Base-by-base conservation (phyloP, 2,797 vertebrate species). In the Falco columbarius region DNA sequence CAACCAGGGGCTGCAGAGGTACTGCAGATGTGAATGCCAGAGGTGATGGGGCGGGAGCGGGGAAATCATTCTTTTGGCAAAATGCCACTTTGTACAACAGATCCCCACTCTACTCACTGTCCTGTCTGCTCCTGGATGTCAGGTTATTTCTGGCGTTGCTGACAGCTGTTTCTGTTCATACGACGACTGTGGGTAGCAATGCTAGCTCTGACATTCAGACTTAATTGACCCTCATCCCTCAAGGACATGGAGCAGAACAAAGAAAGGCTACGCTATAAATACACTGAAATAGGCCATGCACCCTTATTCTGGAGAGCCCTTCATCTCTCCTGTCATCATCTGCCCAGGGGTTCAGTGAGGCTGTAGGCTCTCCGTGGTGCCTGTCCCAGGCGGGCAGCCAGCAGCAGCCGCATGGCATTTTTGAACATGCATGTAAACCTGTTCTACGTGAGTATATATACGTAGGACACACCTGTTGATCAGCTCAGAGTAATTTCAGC, bases 1-100 rank as follows among this genome's bases (percentile, higher is more conserved):
- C 0, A 0, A 38, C 7, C 49, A 32, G 36, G 59, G 59, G 12
- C 44, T 65, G 34, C 44, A 73, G 75, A 42, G 54, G 40, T 38
- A 17, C 32, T 38, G 32, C 16, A 27, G 40, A 9, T 3, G 4
- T 0, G 2, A 42, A 6, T 1, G 1, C 8, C 0, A 1, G 51
- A 89, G 63, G 40, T 71, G 55, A 52, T 1, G 29, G 32, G 59
- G 26, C 29, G 40, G 6, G 5, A 3, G 11, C 36, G 9, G 4
- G 27, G 12, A 3, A 20, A 26, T 76, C 12, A 2, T 32, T 73
- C 40, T 59, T 89, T 26, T 18, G 32, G 42, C 54, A 67, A 90
- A 77, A 73, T 9, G 51, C 32, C n/a, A 9, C 42, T 44, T 9
- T 62, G 59, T 40, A 32, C 42, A 52, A 38, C 5, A 55, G 56